Conservation (phyloP, 1,140 invertebrate species). For the Sycophaga agraensis region DNA sequence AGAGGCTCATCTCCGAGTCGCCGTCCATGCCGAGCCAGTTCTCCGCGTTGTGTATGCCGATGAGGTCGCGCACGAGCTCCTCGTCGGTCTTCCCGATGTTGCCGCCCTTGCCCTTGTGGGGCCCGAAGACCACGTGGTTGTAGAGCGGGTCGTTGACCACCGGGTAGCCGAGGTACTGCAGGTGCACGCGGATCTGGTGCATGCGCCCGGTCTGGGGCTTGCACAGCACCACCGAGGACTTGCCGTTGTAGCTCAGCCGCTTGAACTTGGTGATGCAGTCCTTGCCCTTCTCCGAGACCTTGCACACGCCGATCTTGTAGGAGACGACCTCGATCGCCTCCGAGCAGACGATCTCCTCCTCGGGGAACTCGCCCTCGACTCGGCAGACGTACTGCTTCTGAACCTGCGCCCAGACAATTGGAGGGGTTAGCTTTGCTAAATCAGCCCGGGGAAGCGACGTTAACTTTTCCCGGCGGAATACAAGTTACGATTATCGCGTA, state of each 20-base stretch:
- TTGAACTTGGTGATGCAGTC: constrained; percentile 88
- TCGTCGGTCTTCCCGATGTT: constrained; percentile 89
- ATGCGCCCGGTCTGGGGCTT: constrained; percentile 93
- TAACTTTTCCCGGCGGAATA: too few relatives aligned
- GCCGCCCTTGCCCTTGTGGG: constrained; percentile 88
- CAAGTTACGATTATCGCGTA: too few relatives aligned
- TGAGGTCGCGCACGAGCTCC: constrained; percentile 84
- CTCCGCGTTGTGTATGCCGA: constrained; percentile 89
- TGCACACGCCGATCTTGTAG: constrained; percentile 94
- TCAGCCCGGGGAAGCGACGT: too few relatives aligned
- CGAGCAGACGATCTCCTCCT: constrained; percentile 78
- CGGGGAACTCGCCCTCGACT: constrained; percentile 95
- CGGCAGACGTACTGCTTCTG: constrained; percentile 96
- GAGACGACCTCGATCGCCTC: constrained; percentile 93
- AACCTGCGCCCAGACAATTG: constrained; percentile 62
- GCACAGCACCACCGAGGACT: constrained; percentile 90
- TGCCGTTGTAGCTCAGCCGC: constrained; percentile 81
- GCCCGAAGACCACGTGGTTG: constrained; percentile 89
- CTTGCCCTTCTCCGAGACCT: constrained; percentile 87
- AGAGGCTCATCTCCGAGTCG: constrained; percentile 78
- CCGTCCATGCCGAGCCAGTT: constrained; percentile 91
- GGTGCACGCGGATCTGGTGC: constrained; percentile 98
- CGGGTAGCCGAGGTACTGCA: constrained; percentile 95
- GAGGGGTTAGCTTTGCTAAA: too few relatives aligned
- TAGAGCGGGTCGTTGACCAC: constrained; percentile 97